Evolutionary conservation across 2,888 invertebrate genomes (phyloP), one percentile per base, ranked within the genome.

Genomic region (Melieria omissa): DNA sequence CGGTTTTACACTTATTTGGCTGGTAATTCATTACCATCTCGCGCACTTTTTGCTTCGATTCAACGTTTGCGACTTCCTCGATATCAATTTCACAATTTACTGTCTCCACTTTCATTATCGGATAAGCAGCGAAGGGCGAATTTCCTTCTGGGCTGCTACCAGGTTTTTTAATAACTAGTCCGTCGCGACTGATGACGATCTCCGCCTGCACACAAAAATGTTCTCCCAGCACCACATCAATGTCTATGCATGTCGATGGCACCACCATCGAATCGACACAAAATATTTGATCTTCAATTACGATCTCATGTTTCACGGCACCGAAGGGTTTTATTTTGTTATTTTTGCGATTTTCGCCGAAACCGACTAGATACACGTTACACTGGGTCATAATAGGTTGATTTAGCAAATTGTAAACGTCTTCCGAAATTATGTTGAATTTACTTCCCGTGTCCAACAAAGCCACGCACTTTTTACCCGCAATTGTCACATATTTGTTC

Each of bases 401-500:
- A 12, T 52, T 52, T 10, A 12, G 8, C 6, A 5, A 42, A 60
- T 10, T 60, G 29, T 29, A 29, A 29, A 29, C 29, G 29, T 29
- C 29, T 29, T 29, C 29, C 29, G 29, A 29, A n/a, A 12, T 49
- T 12, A 49, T 49, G 52, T 12, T n/a, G 54, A 73, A 71, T 64
- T 68, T 74, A 47, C 73, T 74, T 4, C 71, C 65, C 3, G 65
- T 74, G 47, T 74, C 73, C 16, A 71, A 66, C 4, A 74, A 69
- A 45, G 74, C 58, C 1, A 63, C 44, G 47, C 46, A 57, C 1
- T 42, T 47, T 0, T 41, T 1, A 4, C 61, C 14, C 14, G 42
- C 62, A 66, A 70, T 29, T 16, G 57, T 61, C 3, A 67, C 55
- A 64, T 65, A 14, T 2, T 64, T 16, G 12, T 55, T 45, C 73